Evolutionary conservation across 2,888 invertebrate species (phyloP).

Genomic region (Andricus curvator): DNA sequence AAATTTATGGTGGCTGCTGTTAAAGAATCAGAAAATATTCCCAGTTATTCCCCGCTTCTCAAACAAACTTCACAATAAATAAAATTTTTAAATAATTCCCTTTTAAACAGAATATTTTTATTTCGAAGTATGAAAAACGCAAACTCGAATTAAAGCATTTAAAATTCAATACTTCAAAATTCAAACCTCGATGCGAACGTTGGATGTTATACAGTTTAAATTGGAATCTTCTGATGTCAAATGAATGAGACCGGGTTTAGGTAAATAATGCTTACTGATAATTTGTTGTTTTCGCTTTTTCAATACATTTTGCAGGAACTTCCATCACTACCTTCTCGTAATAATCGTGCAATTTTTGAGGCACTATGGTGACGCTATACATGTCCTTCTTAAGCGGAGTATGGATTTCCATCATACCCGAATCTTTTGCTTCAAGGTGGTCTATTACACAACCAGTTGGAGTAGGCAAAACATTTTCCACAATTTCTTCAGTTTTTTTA

Average conservation of each 20-base stretch:
- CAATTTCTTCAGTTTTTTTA: not conserved
- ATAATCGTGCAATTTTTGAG: not conserved
- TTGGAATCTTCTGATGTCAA: not conserved
- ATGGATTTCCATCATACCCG: constrained; percentile 41
- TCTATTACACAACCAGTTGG: constrained; percentile 18
- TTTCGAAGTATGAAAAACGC: no score
- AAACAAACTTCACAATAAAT: no score
- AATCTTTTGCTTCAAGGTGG: not conserved
- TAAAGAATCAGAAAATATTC: no score
- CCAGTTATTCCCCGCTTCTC: no score
- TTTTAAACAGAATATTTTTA: no score
- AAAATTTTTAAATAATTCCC: no score
- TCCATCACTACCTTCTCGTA: not conserved
- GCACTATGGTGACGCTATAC: constrained; percentile 3
- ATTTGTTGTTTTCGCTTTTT: not conserved
- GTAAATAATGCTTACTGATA: constrained; percentile 16
- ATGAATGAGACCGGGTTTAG: not conserved
- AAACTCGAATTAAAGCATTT: no score
- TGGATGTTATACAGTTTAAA: no score
- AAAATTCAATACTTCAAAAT: no score
- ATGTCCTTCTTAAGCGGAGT: not conserved
- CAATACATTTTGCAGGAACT: not conserved
- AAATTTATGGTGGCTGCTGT: no score
- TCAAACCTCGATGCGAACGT: no score
- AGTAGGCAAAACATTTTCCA: not conserved